phyloP scores from a whole-genome alignment of 2,113 vertebrate genomes.

The Spilogale gracilis region DNA sequence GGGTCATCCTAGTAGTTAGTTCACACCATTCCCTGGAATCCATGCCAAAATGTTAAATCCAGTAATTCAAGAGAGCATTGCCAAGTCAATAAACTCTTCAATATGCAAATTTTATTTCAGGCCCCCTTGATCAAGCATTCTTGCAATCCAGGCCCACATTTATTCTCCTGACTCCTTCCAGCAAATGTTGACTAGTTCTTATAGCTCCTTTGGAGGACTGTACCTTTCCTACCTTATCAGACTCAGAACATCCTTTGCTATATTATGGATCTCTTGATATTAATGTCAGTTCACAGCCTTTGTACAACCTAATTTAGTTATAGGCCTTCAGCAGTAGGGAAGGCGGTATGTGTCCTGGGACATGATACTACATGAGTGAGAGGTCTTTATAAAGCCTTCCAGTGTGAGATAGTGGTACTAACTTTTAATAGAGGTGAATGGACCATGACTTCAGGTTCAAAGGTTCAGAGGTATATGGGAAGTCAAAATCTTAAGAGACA shows the following conservation, averaged over 20 bases:
- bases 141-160: not conserved
- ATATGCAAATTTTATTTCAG: constrained; percentile 3
- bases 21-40: not conserved
- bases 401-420: not conserved
- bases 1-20: not conserved
- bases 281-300: not conserved
- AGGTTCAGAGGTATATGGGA: not conserved
- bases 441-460: not conserved
- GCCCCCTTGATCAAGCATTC: not conserved
- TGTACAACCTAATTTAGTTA: not conserved
- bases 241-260: not conserved
- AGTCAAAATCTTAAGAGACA: not conserved
- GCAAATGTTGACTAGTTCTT: not conserved
- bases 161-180: not conserved
- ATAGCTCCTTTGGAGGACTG: not conserved
- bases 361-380: not conserved
- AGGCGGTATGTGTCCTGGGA: not conserved
- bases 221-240: not conserved
- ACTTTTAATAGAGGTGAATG: not conserved
- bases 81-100: not conserved
- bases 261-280: not conserved
- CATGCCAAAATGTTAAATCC: not conserved
- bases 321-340: not conserved
- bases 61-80: not conserved
- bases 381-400: not conserved